Conservation (phyloP, 2,113 vertebrate species). For the Triplophysa siluroides region DNA sequence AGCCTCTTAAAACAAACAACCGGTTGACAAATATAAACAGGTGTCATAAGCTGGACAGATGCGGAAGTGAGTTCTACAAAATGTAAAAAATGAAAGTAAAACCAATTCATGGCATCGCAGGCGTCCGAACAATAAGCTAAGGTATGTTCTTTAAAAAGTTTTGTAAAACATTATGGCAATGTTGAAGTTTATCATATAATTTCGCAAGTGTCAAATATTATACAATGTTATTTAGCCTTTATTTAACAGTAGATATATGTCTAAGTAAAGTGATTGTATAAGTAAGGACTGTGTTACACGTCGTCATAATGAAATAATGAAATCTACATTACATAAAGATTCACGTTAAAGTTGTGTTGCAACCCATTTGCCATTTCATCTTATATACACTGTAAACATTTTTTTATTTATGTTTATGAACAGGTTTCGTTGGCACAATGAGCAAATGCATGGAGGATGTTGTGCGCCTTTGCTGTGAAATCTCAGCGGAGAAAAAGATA, state of each 20-base stretch:
- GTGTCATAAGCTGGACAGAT: neutral
- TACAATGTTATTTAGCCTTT: neutral
- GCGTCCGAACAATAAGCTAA: neutral
- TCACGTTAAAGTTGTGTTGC: too few relatives aligned
- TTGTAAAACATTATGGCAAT: neutral
- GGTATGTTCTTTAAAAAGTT: neutral
- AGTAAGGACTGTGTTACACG: neutral
- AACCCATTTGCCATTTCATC: too few relatives aligned
- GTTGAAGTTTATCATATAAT: neutral
- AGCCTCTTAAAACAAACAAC: neutral
- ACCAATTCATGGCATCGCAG: neutral
- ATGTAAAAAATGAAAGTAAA: neutral
- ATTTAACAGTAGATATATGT: neutral
- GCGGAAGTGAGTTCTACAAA: neutral
- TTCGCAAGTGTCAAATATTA: neutral
- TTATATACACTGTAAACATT: too few relatives aligned
- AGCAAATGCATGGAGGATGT: neutral
- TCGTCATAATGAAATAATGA: neutral
- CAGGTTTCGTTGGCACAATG: neutral
- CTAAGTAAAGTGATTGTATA: neutral
- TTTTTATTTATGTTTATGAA: too few relatives aligned
- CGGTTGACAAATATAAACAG: neutral
- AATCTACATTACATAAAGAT: neutral
- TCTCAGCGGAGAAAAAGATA: constrained; percentile 77
- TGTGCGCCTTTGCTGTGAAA: constrained; percentile 50